Evolutionary conservation across 2,797 vertebrate genomes (phyloP).

Genomic region (Phrynocephalus vlangalii): DNA sequence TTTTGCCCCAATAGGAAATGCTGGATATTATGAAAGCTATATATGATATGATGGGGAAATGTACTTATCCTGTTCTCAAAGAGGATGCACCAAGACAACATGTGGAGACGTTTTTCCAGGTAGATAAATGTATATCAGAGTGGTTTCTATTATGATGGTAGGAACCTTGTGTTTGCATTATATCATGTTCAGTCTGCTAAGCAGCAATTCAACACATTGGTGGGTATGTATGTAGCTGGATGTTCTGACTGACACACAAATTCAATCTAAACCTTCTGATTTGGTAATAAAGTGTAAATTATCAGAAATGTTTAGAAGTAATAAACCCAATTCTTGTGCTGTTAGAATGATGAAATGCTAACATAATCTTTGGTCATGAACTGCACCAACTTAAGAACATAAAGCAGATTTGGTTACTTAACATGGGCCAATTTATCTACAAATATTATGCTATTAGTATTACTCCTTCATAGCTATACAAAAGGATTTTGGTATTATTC

Average conservation of each 20-base stretch:
- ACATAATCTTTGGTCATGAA: too few species aligned
- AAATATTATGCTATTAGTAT: too few species aligned
- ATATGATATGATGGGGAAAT: constrained; percentile 99
- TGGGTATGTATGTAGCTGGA: not conserved
- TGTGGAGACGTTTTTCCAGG: constrained; percentile 98
- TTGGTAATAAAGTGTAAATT: not conserved
- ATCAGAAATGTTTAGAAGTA: not conserved
- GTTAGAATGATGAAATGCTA: too few species aligned
- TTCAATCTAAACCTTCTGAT: not conserved
- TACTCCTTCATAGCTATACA: too few species aligned
- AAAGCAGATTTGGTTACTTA: too few species aligned
- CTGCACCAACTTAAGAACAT: too few species aligned
- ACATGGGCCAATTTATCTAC: too few species aligned
- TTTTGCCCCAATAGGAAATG: constrained; percentile 88
- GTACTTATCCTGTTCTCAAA: constrained; percentile 94
- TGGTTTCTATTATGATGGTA: not conserved
- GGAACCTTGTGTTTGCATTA: not conserved
- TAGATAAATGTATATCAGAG: constrained; percentile 39
- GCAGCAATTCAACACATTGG: not conserved
- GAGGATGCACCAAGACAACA: constrained; percentile 96
- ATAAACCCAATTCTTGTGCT: too few species aligned
- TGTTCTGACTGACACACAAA: not conserved
- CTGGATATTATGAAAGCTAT: constrained; percentile 99
- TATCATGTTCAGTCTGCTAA: not conserved
- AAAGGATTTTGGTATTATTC: not conserved